phyloP scores from a whole-genome alignment of 2,888 invertebrate species.

The Tetropium fuscum region DNA sequence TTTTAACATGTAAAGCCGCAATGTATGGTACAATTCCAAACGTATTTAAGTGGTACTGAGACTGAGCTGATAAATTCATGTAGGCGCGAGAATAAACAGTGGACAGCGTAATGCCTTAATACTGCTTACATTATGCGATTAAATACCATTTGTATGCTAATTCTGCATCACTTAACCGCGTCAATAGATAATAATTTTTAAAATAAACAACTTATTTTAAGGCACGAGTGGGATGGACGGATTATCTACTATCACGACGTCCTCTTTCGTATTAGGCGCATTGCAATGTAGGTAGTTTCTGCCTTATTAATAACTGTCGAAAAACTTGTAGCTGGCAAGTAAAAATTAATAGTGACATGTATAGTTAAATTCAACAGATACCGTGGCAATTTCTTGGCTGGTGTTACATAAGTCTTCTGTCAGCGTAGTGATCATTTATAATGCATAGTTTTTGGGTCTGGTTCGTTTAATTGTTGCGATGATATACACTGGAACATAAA shows the following conservation, averaged over 20 bases:
- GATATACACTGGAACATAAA: no score
- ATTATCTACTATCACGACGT: constrained; percentile 6
- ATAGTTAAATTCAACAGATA: neutral
- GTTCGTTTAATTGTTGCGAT: no score
- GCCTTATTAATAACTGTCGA: constrained; percentile 11
- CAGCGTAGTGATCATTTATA: neutral
- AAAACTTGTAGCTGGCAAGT: neutral
- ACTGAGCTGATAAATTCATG: no score
- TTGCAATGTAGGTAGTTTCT: neutral
- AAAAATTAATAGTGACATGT: constrained; percentile 9
- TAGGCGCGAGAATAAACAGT: constrained; percentile 29
- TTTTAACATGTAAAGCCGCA: no score
- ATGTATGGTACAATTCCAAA: no score
- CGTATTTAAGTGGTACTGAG: no score
- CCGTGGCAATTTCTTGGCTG: neutral
- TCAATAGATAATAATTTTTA: constrained; percentile 22
- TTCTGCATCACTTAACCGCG: constrained; percentile 27
- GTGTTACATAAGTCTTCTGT: constrained; percentile 3
- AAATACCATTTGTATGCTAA: constrained; percentile 34
- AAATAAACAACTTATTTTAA: constrained; percentile 14
- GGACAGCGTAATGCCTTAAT: constrained; percentile 20
- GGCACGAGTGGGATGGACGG: constrained; percentile 3
- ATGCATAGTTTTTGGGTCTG: no score
- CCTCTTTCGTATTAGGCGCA: neutral
- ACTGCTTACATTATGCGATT: constrained; percentile 18